Conservation (phyloP, 1,140 invertebrate genomes). For the Diabrotica undecimpunctata region DNA sequence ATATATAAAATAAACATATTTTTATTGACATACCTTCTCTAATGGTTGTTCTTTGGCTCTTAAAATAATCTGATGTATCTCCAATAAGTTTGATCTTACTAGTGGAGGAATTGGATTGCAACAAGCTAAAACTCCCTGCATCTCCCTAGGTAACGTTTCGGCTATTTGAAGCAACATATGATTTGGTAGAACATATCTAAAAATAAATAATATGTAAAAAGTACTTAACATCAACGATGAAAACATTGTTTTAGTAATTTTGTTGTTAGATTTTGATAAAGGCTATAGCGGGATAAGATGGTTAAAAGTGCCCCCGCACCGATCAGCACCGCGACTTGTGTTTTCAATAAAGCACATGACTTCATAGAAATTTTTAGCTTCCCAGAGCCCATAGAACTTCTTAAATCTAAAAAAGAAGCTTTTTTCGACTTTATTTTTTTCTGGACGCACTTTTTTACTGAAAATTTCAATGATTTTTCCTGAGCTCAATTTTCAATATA, state of each 20-base stretch:
- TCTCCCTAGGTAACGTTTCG: slow-evolving; percentile 86
- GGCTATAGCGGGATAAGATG: too few species aligned
- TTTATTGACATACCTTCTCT: slow-evolving; percentile 53
- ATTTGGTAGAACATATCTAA: slow-evolving; percentile 88
- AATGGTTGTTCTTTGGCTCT: slow-evolving; percentile 71
- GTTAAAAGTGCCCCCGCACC: too few species aligned
- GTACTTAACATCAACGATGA: slow-evolving; percentile 9
- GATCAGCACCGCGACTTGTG: too few species aligned
- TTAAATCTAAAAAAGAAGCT: too few species aligned
- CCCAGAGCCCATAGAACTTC: too few species aligned
- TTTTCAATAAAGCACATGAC: too few species aligned
- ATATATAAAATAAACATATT: background rate
- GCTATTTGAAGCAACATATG: slow-evolving; percentile 92
- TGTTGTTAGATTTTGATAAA: too few species aligned
- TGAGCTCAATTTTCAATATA: too few species aligned
- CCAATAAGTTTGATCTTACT: slow-evolving; percentile 70
- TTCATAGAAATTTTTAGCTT: too few species aligned
- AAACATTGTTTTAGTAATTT: background rate
- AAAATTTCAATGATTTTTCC: too few species aligned
- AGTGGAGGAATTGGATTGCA: slow-evolving; percentile 91
- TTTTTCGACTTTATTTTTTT: too few species aligned
- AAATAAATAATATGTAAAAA: slow-evolving; percentile 15
- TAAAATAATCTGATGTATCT: slow-evolving; percentile 73
- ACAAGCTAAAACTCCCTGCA: slow-evolving; percentile 89
- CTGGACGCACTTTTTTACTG: too few species aligned